Conservation (phyloP, 2,113 vertebrate species). For the Psophia crepitans region DNA sequence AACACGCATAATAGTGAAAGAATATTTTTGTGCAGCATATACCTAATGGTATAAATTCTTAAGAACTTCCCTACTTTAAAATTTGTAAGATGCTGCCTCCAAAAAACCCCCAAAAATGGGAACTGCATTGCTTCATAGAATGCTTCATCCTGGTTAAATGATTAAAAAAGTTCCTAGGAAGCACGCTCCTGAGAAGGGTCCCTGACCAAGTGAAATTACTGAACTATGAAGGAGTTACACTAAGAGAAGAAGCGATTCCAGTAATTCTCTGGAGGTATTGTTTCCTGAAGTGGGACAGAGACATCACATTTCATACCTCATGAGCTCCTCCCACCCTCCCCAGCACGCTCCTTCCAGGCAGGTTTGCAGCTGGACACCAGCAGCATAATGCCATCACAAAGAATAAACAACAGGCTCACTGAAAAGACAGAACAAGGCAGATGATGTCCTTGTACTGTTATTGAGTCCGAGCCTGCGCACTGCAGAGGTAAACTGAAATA, state of each 20-base stretch:
- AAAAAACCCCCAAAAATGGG: background rate
- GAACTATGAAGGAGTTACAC: background rate
- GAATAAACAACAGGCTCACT: background rate
- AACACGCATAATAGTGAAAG: background rate
- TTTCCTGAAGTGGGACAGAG: background rate
- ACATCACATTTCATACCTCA: background rate
- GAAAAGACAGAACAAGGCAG: background rate
- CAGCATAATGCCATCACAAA: background rate
- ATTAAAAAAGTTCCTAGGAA: background rate
- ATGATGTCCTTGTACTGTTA: background rate
- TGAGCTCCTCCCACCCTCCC: background rate
- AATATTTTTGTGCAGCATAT: background rate
- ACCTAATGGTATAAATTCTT: background rate
- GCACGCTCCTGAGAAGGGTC: background rate
- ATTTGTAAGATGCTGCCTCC: background rate
- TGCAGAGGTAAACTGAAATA: background rate
- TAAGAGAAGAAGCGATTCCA: background rate
- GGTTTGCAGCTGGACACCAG: background rate
- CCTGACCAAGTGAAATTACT: background rate
- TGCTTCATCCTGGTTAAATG: background rate
- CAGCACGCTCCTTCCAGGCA: background rate
- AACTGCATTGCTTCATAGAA: background rate
- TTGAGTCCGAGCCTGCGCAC: background rate
- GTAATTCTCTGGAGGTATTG: background rate
- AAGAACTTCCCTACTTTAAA: background rate